These are phyloP conservation scores for Rugalucina vietnamica DNA, from an alignment of 2,888 invertebrate species.

Conservation along the genomic window DNA sequence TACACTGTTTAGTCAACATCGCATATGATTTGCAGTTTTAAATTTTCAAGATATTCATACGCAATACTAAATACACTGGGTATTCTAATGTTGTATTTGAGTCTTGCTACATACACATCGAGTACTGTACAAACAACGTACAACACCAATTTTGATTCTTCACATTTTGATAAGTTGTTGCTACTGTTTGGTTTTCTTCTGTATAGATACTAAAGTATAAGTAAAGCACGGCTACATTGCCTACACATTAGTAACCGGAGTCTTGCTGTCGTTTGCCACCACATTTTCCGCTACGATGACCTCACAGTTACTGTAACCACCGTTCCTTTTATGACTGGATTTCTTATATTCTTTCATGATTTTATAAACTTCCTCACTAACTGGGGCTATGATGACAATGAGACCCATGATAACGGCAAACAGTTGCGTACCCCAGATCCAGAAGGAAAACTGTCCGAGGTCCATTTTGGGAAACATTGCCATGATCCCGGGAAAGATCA, in stretches of 20 bases:
- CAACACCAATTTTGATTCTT: no score
- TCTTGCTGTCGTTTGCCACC: conserved; percentile 47
- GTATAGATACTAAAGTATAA: neutral
- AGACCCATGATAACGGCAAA: conserved; percentile 79
- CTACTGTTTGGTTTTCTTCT: neutral
- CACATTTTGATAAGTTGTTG: no score
- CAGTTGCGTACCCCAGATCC: conserved; percentile 77
- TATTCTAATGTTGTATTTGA: no score
- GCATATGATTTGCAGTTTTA: no score
- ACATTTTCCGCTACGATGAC: conserved; percentile 48
- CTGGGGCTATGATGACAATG: conserved; percentile 78
- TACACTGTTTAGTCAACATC: no score
- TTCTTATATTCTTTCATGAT: conserved; percentile 75
- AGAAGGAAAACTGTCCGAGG: conserved; percentile 74
- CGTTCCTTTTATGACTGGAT: conserved; percentile 61
- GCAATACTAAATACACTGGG: no score
- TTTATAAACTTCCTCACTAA: conserved; percentile 76
- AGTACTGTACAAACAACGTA: no score
- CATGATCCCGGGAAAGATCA: conserved; percentile 78
- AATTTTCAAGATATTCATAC: no score
- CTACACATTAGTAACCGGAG: conserved; percentile 59
- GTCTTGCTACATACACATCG: no score
- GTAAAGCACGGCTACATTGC: no score
- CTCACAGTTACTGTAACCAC: conserved; percentile 62
- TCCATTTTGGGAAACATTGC: conserved; percentile 76